A percentile compares a stretch with the other conserved stretches of the same genome.
These are phyloP conservation scores for Lordiphosa clarofinis DNA, from an alignment of 1,140 invertebrate genomes.

Conservation along the genomic window DNA sequence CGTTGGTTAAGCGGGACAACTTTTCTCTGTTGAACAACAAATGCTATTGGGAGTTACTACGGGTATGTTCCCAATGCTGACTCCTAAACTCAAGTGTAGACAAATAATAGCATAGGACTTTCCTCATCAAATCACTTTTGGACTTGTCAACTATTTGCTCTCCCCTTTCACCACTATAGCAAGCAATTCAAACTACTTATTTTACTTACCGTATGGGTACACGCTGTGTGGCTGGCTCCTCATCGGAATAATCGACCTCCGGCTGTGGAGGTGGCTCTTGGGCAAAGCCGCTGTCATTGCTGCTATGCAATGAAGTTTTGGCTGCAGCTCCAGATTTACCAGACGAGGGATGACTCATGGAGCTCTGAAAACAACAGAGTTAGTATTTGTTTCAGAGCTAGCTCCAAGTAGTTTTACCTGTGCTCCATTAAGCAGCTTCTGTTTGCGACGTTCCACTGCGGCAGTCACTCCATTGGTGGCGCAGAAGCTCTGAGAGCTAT, in stretches of 20 bases:
- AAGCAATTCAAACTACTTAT: not conserved
- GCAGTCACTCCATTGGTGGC: conserved; percentile 70
- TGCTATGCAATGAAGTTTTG: conserved; percentile 91
- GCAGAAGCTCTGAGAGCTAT: conserved; percentile 82
- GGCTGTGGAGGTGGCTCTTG: conserved; percentile 92
- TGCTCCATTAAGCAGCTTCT: conserved; percentile 64
- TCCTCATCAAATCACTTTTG: no score
- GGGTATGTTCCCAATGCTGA: not conserved
- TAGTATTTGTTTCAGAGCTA: not conserved
- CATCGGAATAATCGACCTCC: conserved; percentile 93
- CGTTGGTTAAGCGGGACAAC: no score
- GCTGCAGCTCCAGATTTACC: conserved; percentile 80
- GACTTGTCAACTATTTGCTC: not conserved
- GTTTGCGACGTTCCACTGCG: conserved; percentile 70
- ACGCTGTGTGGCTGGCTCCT: conserved; percentile 85
- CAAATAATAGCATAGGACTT: no score
- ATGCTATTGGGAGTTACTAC: no score
- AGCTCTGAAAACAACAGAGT: conserved; percentile 22
- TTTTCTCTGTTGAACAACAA: no score
- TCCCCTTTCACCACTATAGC: not conserved
- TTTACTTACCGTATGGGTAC: conserved; percentile 86
- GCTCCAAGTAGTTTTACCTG: conserved; percentile 34
- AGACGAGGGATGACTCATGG: conserved; percentile 50
- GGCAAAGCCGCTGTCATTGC: conserved; percentile 94
- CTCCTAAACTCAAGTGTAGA: no score